phyloP scores from a whole-genome alignment of 2,888 invertebrate genomes.

The Apamea anceps region DNA sequence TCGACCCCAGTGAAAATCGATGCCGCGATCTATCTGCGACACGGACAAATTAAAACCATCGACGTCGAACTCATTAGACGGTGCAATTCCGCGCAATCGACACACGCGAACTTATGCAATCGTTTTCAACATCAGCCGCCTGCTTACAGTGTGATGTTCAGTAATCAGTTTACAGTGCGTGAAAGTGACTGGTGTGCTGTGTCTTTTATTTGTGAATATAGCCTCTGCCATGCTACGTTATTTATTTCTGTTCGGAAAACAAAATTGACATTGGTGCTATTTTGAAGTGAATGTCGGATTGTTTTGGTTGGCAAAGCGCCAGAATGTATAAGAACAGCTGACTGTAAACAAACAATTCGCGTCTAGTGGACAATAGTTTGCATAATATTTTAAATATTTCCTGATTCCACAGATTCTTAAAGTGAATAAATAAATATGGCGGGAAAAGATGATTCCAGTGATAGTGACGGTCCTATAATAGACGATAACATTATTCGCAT shows the following conservation, averaged over 20 bases:
- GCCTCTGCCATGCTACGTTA: conserved; percentile 64
- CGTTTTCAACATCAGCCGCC: conserved; percentile 78
- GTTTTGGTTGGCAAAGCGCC: conserved; percentile 84
- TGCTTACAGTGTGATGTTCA: conserved; percentile 82
- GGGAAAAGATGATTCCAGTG: conserved; percentile 80
- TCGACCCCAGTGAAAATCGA: conserved; percentile 68
- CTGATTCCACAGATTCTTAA: conserved; percentile 65
- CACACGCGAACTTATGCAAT: conserved; percentile 84
- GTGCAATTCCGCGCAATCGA: conserved; percentile 82
- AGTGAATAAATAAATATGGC: conserved; percentile 78
- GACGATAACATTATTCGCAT: conserved; percentile 91
- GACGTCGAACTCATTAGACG: conserved; percentile 81
- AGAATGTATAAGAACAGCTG: conserved; percentile 84
- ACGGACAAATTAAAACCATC: conserved; percentile 78
- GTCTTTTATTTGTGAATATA: conserved; percentile 44
- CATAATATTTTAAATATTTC: conserved; percentile 69
- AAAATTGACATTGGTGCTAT: conserved; percentile 89
- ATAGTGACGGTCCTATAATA: conserved; percentile 87
- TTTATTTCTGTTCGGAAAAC: conserved; percentile 83
- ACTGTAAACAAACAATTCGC: conserved; percentile 89
- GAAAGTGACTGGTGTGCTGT: conserved; percentile 76
- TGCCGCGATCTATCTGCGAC: conserved; percentile 63
- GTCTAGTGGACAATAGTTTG: conserved; percentile 73
- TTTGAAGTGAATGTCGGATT: conserved; percentile 85
- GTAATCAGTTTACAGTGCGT: conserved; percentile 80